Evolutionary conservation across 2,113 vertebrate genomes (phyloP).

Genomic region (Pteruthius melanotis): DNA sequence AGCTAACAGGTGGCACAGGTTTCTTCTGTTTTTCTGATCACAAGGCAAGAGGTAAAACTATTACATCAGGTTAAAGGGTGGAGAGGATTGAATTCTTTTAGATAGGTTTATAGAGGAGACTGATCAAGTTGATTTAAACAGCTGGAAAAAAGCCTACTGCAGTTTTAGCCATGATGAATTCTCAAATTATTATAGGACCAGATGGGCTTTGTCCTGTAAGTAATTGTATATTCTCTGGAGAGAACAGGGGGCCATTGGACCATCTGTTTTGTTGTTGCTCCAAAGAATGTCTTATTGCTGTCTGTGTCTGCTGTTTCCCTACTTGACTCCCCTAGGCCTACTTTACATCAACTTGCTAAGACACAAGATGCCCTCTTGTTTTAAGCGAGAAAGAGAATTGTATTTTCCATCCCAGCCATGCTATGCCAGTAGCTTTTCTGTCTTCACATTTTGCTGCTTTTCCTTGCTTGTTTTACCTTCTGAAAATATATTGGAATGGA

Average conservation of each 20-base stretch:
- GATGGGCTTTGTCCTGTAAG: constrained; percentile 57
- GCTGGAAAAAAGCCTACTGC: not conserved
- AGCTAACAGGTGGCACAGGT: not conserved
- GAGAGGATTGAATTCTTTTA: not conserved
- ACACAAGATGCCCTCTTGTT: not conserved
- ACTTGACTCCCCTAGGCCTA: not conserved
- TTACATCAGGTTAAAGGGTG: not conserved
- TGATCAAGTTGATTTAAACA: constrained; percentile 22
- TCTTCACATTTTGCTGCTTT: not conserved
- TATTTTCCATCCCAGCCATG: not conserved
- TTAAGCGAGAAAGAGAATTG: not conserved
- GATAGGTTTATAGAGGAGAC: not conserved
- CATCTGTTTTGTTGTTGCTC: constrained; percentile 48
- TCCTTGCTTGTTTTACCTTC: not conserved
- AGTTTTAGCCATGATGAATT: constrained; percentile 20
- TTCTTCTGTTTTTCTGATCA: not conserved
- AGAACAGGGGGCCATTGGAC: not conserved
- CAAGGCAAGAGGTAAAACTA: not conserved
- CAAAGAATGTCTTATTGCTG: constrained; percentile 13
- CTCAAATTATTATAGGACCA: constrained; percentile 33
- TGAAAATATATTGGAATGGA: not conserved
- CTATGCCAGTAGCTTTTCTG: not conserved
- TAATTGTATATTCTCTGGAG: constrained; percentile 41
- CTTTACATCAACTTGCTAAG: not conserved
- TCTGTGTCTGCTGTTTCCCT: not conserved